Conservation (phyloP, 2,113 vertebrate genomes). For the Taurulus bubalis region DNA sequence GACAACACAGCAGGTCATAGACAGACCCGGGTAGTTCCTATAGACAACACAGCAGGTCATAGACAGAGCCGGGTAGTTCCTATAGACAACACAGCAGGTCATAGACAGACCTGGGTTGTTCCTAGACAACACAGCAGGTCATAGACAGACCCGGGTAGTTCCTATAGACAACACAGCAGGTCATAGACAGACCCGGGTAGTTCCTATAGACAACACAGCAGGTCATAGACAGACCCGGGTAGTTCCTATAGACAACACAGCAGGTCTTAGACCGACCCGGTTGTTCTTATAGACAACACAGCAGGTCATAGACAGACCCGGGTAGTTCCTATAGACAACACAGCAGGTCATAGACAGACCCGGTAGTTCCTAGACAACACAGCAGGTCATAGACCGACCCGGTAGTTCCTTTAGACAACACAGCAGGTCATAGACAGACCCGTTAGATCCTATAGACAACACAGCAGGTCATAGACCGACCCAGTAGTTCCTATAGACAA, state of each 20-base stretch:
- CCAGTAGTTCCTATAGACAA: conserved; percentile 72
- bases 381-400: conserved; percentile 70
- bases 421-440: conserved; percentile 72
- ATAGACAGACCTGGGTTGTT: conserved; percentile 75
- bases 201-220: conserved; percentile 67
- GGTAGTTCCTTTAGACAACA: conserved; percentile 73
- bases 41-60: conserved; percentile 56
- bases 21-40: conserved; percentile 77
- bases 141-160: conserved; percentile 75
- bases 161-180: conserved; percentile 65
- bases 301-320: conserved; percentile 72
- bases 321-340: conserved; percentile 72
- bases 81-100: conserved; percentile 58
- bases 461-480: conserved; percentile 73
- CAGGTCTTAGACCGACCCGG: conserved; percentile 74
- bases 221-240: conserved; percentile 74
- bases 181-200: conserved; percentile 76
- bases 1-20: conserved; percentile 63
- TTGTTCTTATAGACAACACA: conserved; percentile 65
- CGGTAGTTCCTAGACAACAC: conserved; percentile 73
- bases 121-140: conserved; percentile 69
- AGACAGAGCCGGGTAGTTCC: conserved; percentile 77
- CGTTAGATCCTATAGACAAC: conserved; percentile 71
- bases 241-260: conserved; percentile 68
- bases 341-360: conserved; percentile 72